A percentile compares a stretch with the other conserved stretches of the same genome.
Evolutionary conservation across 2,113 vertebrate species (phyloP).

Genomic region (Phoenicopterus ruber): DNA sequence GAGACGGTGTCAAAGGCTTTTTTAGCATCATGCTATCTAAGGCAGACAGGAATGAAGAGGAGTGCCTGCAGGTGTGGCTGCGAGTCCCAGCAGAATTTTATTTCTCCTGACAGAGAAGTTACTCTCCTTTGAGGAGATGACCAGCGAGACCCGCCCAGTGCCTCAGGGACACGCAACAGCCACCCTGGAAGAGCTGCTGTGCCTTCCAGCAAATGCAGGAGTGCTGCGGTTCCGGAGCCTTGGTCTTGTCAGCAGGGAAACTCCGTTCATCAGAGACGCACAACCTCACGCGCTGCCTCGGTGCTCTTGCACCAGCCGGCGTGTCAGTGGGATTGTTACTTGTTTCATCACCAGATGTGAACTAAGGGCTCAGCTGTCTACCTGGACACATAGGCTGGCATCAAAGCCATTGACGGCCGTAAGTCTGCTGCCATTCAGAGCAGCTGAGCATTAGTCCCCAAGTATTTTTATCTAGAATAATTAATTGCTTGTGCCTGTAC

Average conservation of each 20-base stretch:
- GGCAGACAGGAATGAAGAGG: not conserved
- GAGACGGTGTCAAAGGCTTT: no score
- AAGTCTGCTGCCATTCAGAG: not conserved
- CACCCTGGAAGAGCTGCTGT: not conserved
- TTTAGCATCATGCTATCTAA: not conserved
- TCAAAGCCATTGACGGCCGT: not conserved
- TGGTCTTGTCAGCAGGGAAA: not conserved
- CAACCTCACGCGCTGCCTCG: fast-evolving
- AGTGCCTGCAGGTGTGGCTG: not conserved
- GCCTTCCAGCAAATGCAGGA: not conserved
- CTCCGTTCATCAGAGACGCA: not conserved
- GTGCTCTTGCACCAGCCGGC: not conserved
- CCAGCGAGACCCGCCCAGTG: not conserved
- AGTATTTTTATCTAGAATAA: not conserved
- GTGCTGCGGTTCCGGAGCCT: not conserved
- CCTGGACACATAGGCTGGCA: not conserved
- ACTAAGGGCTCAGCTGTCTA: not conserved
- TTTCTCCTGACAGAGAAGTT: not conserved
- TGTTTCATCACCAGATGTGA: not conserved
- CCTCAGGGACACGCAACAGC: fast-evolving
- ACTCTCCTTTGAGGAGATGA: not conserved
- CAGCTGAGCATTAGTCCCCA: not conserved
- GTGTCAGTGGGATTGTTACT: not conserved
- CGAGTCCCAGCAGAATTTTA: not conserved
- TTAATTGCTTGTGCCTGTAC: not conserved